phyloP scores from a whole-genome alignment of 35 echinoderm and acorn worm species.

The Lytechinus pictus region DNA sequence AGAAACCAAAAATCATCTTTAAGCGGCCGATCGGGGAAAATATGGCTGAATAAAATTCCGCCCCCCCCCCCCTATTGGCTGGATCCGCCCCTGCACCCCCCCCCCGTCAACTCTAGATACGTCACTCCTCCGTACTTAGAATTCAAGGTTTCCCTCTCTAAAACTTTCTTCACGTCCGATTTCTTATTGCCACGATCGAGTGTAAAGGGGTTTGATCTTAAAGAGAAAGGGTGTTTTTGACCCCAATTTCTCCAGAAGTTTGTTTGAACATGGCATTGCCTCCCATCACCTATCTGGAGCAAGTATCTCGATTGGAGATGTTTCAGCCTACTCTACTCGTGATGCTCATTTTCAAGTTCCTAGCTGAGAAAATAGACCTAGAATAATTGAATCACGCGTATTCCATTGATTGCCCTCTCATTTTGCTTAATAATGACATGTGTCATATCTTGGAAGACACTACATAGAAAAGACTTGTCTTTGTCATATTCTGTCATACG shows the following conservation, averaged over 20 bases:
- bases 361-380: not conserved
- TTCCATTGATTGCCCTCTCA: not conserved
- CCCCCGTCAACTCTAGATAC: no score
- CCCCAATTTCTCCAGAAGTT: not conserved
- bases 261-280: not conserved
- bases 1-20: no score
- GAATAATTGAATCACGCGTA: not conserved
- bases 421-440: not conserved
- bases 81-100: no score
- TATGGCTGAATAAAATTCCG: no score
- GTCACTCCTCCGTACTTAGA: not conserved
- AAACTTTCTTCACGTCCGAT: not conserved
- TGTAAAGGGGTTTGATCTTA: not conserved
- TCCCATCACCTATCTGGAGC: not conserved
- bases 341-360: not conserved
- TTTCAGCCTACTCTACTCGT: not conserved
- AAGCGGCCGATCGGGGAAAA: no score
- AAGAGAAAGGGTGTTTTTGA: not conserved
- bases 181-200: not conserved
- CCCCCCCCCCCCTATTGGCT: no score
- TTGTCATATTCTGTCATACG: no score
- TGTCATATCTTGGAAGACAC: not conserved
- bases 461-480: no score
- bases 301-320: not conserved
- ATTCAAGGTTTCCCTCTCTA: not conserved